A percentile compares a stretch with the other conserved stretches of the same genome.
Evolutionary conservation across 1,140 invertebrate genomes (phyloP).

Genomic region (Daktulosphaira vitifoliae): DNA sequence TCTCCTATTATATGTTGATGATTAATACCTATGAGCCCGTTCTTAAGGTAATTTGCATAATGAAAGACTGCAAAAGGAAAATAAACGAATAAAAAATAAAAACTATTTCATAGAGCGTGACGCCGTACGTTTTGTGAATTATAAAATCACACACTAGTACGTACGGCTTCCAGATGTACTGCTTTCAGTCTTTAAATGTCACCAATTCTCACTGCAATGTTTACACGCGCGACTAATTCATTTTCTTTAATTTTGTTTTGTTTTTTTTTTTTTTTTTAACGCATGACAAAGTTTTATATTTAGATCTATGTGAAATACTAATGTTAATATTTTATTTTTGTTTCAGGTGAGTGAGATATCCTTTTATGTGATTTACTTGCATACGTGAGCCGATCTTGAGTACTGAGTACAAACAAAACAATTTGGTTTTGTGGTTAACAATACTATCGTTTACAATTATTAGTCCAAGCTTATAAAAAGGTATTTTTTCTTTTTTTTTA

Average conservation of each 20-base stretch:
- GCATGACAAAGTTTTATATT: too few species aligned
- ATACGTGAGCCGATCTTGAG: background rate
- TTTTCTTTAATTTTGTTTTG: too few species aligned
- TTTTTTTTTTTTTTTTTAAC: too few species aligned
- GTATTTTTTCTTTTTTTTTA: too few species aligned
- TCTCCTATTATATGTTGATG: conserved; percentile 5
- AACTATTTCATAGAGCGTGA: background rate
- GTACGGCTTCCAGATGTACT: too few species aligned
- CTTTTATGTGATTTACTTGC: background rate
- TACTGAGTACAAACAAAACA: background rate
- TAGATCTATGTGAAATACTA: conserved; percentile 1
- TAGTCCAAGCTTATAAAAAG: too few species aligned
- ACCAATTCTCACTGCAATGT: too few species aligned
- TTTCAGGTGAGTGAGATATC: conserved; percentile 28
- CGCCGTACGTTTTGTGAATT: background rate
- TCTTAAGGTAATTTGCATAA: background rate
- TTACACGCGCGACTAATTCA: too few species aligned
- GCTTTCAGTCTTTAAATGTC: too few species aligned
- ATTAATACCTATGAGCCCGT: conserved; percentile 4
- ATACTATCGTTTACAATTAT: too few species aligned
- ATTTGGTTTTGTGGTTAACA: background rate
- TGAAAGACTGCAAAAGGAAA: background rate
- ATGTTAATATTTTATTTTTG: background rate
- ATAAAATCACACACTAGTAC: background rate
- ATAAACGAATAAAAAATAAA: background rate